These are phyloP conservation scores for Zaprionus capensis DNA, from an alignment of 1,140 invertebrate species.

Conservation along the genomic window DNA sequence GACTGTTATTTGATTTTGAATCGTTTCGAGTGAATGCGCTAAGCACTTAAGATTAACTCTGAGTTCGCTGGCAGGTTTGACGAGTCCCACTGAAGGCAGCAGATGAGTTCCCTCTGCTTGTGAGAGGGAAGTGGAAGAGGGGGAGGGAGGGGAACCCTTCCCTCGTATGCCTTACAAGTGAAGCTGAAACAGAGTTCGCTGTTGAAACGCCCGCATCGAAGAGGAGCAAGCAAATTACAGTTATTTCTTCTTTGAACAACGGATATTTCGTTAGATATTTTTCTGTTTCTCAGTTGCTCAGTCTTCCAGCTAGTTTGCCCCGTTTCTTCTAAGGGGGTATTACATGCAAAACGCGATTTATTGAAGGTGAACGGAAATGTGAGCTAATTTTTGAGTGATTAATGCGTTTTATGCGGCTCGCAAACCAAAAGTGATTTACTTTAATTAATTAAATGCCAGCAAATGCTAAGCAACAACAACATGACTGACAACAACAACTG, in stretches of 20 bases:
- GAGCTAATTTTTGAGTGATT: conserved; percentile 77
- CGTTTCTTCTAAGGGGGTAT: conserved; percentile 20
- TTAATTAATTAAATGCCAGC: conserved; percentile 73
- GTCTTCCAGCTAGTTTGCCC: conserved; percentile 19
- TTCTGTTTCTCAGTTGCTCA: conserved; percentile 7
- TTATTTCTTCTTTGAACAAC: conserved; percentile 1
- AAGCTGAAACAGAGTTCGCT: background rate
- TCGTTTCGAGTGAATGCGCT: conserved; percentile 1
- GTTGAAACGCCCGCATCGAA: background rate
- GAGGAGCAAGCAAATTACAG: background rate
- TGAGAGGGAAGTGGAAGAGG: background rate
- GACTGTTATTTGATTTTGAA: conserved; percentile 3
- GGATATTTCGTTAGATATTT: background rate
- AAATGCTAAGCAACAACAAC: conserved; percentile 41
- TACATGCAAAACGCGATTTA: conserved; percentile 71
- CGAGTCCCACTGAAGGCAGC: background rate
- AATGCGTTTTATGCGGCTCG: conserved; percentile 58
- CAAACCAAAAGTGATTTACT: conserved; percentile 69
- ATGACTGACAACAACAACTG: conserved; percentile 1
- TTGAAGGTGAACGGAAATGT: conserved; percentile 81
- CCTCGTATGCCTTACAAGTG: background rate
- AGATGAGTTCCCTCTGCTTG: background rate
- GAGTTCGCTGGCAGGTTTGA: conserved; percentile 1
- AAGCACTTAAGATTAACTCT: conserved; percentile 2
- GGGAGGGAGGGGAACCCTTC: background rate